Evolutionary conservation across 1,140 invertebrate species (phyloP).

Genomic region (Helicoverpa armigera): DNA sequence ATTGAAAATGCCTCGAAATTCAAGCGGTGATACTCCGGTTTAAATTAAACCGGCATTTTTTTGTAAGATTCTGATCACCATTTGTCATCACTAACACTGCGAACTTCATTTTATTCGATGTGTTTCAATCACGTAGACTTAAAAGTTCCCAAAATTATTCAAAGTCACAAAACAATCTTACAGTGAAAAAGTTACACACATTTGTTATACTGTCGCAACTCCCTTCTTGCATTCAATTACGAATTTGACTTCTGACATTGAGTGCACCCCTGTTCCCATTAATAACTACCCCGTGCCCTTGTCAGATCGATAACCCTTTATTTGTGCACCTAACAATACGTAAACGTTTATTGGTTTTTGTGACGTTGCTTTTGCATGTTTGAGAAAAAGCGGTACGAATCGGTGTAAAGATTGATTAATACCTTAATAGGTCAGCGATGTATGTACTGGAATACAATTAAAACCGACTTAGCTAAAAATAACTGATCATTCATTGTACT

Average conservation of each 20-base stretch:
- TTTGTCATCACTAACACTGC: no score
- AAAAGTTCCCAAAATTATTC: not conserved
- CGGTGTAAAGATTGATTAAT: not conserved
- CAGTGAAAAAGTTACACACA: conserved; percentile 3
- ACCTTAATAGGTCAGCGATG: not conserved
- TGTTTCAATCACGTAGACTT: not conserved
- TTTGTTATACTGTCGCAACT: conserved; percentile 14
- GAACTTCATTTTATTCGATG: no score
- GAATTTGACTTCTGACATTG: conserved; percentile 42
- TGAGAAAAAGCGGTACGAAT: not conserved
- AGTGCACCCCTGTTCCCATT: conserved; percentile 38
- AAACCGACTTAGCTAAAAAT: no score
- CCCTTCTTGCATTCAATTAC: conserved; percentile 43
- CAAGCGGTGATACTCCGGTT: not conserved
- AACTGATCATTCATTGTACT: no score
- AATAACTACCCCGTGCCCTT: conserved; percentile 39
- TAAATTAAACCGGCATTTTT: no score
- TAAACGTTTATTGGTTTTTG: conserved; percentile 40
- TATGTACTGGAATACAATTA: not conserved
- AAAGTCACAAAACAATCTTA: conserved; percentile 1
- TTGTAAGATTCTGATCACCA: no score
- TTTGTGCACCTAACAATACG: conserved; percentile 29
- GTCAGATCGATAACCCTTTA: conserved; percentile 42
- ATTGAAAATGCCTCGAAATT: conserved; percentile 20
- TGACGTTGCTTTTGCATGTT: conserved; percentile 30